A percentile compares a stretch with the other conserved stretches of the same genome.
phyloP scores from a whole-genome alignment of 2,888 invertebrate species.

The Microchrysa polita region DNA sequence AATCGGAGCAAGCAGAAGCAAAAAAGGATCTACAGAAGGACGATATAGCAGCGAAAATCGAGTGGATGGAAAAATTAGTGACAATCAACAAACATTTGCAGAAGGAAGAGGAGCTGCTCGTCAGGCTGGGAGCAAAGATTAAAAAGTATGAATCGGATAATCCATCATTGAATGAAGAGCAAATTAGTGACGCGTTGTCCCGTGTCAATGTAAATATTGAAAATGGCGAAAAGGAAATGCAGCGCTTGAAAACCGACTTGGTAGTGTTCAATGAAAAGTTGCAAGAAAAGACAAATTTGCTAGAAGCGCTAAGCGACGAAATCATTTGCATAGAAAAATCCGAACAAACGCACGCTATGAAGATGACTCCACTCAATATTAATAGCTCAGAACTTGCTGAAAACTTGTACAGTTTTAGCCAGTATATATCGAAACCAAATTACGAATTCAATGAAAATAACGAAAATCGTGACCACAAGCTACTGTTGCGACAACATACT shows the following conservation, averaged over 20 bases:
- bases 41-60: conserved; percentile 72
- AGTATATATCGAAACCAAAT: conserved; percentile 50
- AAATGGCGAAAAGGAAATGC: conserved; percentile 67
- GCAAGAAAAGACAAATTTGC: conserved; percentile 67
- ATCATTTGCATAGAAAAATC: conserved; percentile 53
- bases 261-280: conserved; percentile 67
- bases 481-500: conserved; percentile 27
- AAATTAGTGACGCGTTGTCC: conserved; percentile 66
- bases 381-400: conserved; percentile 45
- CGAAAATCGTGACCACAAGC: conserved; percentile 46
- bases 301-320: conserved; percentile 68
- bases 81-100: conserved; percentile 78
- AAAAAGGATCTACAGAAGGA: conserved; percentile 53
- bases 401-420: conserved; percentile 49
- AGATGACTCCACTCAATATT: conserved; percentile 7
- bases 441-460: conserved; percentile 50
- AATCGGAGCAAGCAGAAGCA: neutral
- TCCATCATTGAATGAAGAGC: conserved; percentile 58
- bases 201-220: conserved; percentile 68
- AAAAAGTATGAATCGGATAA: conserved; percentile 70
- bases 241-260: conserved; percentile 66
- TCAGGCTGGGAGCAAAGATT: conserved; percentile 73
- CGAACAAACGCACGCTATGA: neutral
- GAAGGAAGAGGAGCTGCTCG: conserved; percentile 77
- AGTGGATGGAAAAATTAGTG: conserved; percentile 77